phyloP scores from a whole-genome alignment of 2,113 vertebrate genomes.

The Podarcis cretensis region DNA sequence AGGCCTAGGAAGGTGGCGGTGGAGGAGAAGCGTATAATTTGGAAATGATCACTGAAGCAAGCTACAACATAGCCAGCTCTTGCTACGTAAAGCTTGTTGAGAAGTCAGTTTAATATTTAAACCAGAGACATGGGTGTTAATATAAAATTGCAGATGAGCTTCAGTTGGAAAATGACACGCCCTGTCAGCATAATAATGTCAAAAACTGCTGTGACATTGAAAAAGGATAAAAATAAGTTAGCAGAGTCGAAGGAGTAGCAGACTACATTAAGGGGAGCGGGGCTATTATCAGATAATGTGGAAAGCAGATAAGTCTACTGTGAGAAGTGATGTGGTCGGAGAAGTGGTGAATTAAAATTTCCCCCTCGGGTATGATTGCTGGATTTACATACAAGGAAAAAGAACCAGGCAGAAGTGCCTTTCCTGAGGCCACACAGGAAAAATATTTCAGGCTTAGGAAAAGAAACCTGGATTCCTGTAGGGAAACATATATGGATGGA shows the following conservation, averaged over 20 bases:
- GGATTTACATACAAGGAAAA: constrained; percentile 16
- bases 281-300: constrained; percentile 22
- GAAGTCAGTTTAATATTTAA: constrained; percentile 29
- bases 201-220: constrained; percentile 28
- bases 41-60: constrained; percentile 25
- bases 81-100: neutral
- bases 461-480: neutral
- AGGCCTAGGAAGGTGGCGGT: neutral
- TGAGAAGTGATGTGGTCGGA: constrained; percentile 3
- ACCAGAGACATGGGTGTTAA: constrained; percentile 7
- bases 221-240: constrained; percentile 29
- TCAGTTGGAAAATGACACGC: constrained; percentile 25
- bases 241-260: constrained; percentile 8
- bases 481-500: neutral
- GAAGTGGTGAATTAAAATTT: constrained; percentile 23
- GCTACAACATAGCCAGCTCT: neutral
- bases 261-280: constrained; percentile 16
- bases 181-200: constrained; percentile 31
- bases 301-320: constrained; percentile 31
- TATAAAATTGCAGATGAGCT: constrained; percentile 18
- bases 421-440: neutral
- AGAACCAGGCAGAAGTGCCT: neutral
- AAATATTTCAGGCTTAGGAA: neutral
- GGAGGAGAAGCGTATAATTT: neutral
- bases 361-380: constrained; percentile 12